Base-by-base conservation (phyloP, 53 echinoderm and acorn worm genomes). In the Crossaster papposus region DNA sequence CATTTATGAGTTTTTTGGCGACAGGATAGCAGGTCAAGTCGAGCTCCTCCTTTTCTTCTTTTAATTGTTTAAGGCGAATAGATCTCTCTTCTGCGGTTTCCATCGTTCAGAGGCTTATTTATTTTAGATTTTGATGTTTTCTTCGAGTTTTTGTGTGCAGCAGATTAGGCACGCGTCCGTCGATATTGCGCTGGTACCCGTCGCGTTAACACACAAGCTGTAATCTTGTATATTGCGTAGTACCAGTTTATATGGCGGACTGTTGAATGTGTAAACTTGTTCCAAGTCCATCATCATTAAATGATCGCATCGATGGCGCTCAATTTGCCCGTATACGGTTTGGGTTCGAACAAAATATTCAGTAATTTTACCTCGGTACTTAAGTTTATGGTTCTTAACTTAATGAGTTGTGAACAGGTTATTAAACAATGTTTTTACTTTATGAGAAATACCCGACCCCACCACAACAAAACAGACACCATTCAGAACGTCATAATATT, bases 221-320 rank as follows among this genome's bases (percentile, higher is more conserved):
- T 58, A 18, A 18, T 12, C 62, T 58, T 14, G 26, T 26, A 64
- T 4, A 64, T 23, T 31, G 72, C 72, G 28, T 28, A 72, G 72
- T 72, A 72, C 72, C 72, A 72, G 30, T 30, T 72, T 44, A 9
- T 44, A 1, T 44, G 44, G 44, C 44, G 44, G 72, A 72, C 72
- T 72, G 28, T 26, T 30, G 31, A 72, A 72, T 72, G 72, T 72
- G 30, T 72, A 72, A 72, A 72, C 26, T 72, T 72, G 29, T 4
- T 29, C 14, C 31, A 12, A 72, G 72, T 72, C 72, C 9, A 44
- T 44, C 9, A 44, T 44, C 44, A 44, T n/a, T n/a, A n/a, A n/a
- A n/a, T n/a, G n/a, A n/a, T n/a, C n/a, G n/a, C n/a, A n/a, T n/a
- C n/a, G n/a, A n/a, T n/a, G n/a, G n/a, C n/a, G n/a, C n/a, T n/a